A percentile compares a stretch with the other conserved stretches of the same genome.
Evolutionary conservation across 2,113 vertebrate genomes (phyloP).

Genomic region (Coptodon rendalli): DNA sequence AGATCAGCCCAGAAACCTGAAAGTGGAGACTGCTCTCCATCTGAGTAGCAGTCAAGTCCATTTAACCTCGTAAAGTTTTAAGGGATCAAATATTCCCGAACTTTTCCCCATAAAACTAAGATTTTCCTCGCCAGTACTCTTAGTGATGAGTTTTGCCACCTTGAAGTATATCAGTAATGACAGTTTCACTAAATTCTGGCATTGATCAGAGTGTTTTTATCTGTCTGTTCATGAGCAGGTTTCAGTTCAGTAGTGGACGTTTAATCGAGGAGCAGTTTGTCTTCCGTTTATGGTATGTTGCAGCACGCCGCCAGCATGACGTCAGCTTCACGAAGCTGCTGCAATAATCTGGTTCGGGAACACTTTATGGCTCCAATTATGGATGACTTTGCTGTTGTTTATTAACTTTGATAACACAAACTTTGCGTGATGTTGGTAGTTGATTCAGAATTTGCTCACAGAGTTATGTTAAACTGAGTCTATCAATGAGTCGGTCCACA

Average conservation of each 20-base stretch:
- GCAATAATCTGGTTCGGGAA: not conserved
- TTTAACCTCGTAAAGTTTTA: not conserved
- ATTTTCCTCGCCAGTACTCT: not conserved
- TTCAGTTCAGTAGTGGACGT: not conserved
- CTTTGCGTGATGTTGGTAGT: accelerated
- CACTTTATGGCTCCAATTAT: not conserved
- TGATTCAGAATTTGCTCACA: not conserved
- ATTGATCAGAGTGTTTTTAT: not conserved
- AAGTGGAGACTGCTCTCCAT: not conserved
- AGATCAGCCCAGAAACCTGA: not conserved
- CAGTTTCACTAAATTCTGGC: not conserved
- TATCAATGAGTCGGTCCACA: accelerated
- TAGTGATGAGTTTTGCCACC: not conserved
- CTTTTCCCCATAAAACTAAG: not conserved
- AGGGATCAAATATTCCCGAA: accelerated
- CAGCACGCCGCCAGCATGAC: not conserved
- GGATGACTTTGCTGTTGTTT: not conserved
- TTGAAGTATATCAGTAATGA: accelerated
- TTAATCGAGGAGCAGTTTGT: not conserved
- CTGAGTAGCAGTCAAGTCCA: not conserved
- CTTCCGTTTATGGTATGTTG: not conserved
- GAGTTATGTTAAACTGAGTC: not conserved
- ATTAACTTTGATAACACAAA: not conserved
- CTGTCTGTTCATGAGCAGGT: not conserved
- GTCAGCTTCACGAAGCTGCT: not conserved